Conservation (phyloP, 1,140 invertebrate species). For the Halesus radiatus region DNA sequence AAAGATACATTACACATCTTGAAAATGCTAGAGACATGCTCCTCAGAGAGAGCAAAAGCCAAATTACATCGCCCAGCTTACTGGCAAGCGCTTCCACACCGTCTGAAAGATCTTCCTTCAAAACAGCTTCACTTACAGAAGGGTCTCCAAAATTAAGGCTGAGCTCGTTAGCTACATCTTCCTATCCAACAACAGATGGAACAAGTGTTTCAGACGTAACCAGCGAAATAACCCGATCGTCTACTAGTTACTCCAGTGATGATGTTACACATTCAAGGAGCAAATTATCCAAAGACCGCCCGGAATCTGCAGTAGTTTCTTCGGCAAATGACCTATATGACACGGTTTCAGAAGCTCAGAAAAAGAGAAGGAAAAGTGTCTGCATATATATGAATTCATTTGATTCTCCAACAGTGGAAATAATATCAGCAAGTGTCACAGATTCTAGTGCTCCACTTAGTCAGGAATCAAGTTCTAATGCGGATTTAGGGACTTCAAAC, state of each 20-base stretch:
- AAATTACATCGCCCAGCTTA: constrained; percentile 48
- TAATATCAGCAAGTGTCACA: constrained; percentile 41
- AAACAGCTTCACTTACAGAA: constrained; percentile 50
- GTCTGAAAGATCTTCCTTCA: constrained; percentile 51
- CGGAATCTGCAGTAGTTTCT: constrained; percentile 37
- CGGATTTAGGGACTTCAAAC: not conserved
- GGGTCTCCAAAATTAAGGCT: constrained; percentile 55
- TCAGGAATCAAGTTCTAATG: constrained; percentile 26
- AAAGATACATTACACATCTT: constrained; percentile 46
- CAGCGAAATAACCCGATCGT: constrained; percentile 48
- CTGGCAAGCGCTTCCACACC: constrained; percentile 38
- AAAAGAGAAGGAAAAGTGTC: constrained; percentile 53
- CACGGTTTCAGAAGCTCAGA: constrained; percentile 31
- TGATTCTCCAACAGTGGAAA: constrained; percentile 50
- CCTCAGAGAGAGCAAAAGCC: constrained; percentile 33
- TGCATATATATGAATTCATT: constrained; percentile 50
- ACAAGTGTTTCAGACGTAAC: constrained; percentile 39
- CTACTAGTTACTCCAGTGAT: constrained; percentile 54
- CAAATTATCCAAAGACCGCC: constrained; percentile 40
- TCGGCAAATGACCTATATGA: constrained; percentile 29
- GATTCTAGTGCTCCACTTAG: constrained; percentile 28
- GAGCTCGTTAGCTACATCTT: constrained; percentile 54
- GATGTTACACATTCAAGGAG: constrained; percentile 44
- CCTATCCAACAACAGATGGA: constrained; percentile 48
- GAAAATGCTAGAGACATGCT: constrained; percentile 41